Percentiles rank a stretch among this genome's conserved stretches.
Conservation (phyloP, 2,797 vertebrate genomes). For the Channallabes apus region DNA sequence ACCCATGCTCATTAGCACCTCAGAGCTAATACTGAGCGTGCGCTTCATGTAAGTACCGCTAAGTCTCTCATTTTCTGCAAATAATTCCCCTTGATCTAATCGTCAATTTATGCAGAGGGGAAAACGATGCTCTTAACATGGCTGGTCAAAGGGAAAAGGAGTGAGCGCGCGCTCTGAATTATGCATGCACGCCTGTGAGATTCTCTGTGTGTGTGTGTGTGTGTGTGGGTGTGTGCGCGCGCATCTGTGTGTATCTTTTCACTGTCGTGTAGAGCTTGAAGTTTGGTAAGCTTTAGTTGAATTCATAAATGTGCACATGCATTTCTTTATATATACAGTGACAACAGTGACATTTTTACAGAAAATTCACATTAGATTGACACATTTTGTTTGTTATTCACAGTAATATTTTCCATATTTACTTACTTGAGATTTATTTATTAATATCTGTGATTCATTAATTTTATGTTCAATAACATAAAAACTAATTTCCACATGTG, state of each 20-base stretch:
- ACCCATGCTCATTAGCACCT: slow-evolving; percentile 75
- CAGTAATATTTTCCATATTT: too few relatives aligned
- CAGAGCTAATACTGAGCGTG: slow-evolving; percentile 70
- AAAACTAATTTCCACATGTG: neutral
- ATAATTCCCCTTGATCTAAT: slow-evolving; percentile 80
- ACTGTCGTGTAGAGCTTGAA: slow-evolving; percentile 49
- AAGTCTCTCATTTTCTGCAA: slow-evolving; percentile 77
- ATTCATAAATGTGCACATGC: neutral
- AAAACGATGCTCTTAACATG: slow-evolving; percentile 65
- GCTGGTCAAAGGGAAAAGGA: slow-evolving; percentile 70
- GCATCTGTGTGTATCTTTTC: slow-evolving; percentile 47
- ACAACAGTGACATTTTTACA: neutral
- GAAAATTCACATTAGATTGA: too few relatives aligned
- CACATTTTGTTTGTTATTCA: neutral
- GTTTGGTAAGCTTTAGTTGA: slow-evolving; percentile 40
- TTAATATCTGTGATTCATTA: neutral
- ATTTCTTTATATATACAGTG: neutral
- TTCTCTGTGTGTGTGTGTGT: slow-evolving; percentile 38
- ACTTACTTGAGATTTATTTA: too few relatives aligned
- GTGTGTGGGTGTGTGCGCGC: slow-evolving; percentile 41
- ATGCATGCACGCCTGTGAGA: slow-evolving; percentile 62
- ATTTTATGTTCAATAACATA: neutral
- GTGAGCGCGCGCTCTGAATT: slow-evolving; percentile 73
- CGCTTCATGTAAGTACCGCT: slow-evolving; percentile 74
- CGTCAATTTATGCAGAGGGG: slow-evolving; percentile 68